Percentiles rank a stretch among this genome's conserved stretches.
Conservation (phyloP, 2,888 invertebrate genomes). For the Rhingia rostrata region DNA sequence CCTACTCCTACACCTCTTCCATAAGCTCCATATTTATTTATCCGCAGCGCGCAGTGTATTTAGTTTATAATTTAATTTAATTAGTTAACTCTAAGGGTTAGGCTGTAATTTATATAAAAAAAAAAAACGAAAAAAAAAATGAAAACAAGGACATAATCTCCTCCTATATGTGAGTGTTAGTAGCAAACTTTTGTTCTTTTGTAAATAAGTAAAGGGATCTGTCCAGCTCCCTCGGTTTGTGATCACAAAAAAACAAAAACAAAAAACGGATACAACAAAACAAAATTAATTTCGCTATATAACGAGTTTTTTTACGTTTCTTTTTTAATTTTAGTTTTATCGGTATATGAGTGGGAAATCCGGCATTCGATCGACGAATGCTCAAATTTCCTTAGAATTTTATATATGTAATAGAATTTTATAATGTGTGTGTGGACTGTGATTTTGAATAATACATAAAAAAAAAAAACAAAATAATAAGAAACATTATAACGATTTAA, state of each 20-base stretch:
- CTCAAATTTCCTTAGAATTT: slow-evolving; percentile 30
- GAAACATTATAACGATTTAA: slow-evolving; percentile 32
- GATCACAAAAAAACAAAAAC: slow-evolving; percentile 54
- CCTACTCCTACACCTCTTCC: slow-evolving; percentile 18
- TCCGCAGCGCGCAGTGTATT: slow-evolving; percentile 71
- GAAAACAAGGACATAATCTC: slow-evolving; percentile 13
- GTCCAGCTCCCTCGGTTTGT: slow-evolving; percentile 37
- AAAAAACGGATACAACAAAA: slow-evolving; percentile 4
- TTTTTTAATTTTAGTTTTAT: slow-evolving; percentile 16
- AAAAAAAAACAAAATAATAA: slow-evolving; percentile 17
- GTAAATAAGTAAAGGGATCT: slow-evolving; percentile 43
- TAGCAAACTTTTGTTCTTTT: slow-evolving; percentile 31
- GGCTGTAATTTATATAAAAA: slow-evolving; percentile 68
- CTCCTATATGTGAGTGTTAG: slow-evolving; percentile 34
- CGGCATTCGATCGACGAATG: slow-evolving; percentile 34
- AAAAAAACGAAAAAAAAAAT: slow-evolving; percentile 32
- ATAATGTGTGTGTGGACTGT: slow-evolving; percentile 72
- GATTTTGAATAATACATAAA: slow-evolving; percentile 67
- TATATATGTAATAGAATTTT: slow-evolving; percentile 36
- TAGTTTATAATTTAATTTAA: slow-evolving; percentile 72
- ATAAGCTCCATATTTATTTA: slow-evolving; percentile 74
- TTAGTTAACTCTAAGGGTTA: slow-evolving; percentile 69
- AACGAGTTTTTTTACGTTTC: slow-evolving; percentile 40
- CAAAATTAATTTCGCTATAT: slow-evolving; percentile 4
- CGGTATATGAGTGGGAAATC: slow-evolving; percentile 21